Percentiles rank a stretch among this genome's conserved stretches.
Conservation (phyloP, 2,113 vertebrate genomes). For the Ciconia maguari region DNA sequence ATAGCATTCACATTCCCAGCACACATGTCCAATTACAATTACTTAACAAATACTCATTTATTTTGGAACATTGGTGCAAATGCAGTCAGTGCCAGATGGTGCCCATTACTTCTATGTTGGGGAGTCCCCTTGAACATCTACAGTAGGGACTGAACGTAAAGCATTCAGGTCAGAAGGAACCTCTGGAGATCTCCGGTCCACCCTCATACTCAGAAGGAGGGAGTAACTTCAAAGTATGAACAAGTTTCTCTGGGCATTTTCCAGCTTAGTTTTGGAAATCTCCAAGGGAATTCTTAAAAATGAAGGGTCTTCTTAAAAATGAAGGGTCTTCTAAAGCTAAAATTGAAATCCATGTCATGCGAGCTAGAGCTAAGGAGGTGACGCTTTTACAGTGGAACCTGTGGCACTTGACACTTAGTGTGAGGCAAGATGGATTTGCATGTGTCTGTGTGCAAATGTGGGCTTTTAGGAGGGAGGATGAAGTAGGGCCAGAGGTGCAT, state of each 20-base stretch:
- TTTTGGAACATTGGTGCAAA: not conserved
- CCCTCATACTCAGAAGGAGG: not conserved
- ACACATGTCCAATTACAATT: not conserved
- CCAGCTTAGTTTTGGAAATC: not conserved
- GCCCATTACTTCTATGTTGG: not conserved
- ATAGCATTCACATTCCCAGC: not conserved
- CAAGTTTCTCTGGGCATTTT: not conserved
- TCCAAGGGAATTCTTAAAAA: not conserved
- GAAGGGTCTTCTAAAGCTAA: not conserved
- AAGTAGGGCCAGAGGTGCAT: not conserved
- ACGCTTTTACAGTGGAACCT: not conserved
- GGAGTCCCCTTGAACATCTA: not conserved
- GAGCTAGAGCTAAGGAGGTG: no score
- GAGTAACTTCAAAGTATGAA: not conserved
- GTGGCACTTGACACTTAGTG: not conserved
- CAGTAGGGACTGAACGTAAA: not conserved
- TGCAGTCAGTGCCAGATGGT: not conserved
- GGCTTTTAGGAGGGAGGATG: not conserved
- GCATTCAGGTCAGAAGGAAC: not conserved
- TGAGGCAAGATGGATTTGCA: not conserved
- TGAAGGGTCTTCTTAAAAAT: not conserved
- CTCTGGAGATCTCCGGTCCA: not conserved
- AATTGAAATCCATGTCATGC: not conserved
- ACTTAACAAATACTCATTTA: not conserved
- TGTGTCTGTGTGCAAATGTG: not conserved